phyloP scores from a whole-genome alignment of 1,140 invertebrate genomes.

The Camponotus vicinus region DNA sequence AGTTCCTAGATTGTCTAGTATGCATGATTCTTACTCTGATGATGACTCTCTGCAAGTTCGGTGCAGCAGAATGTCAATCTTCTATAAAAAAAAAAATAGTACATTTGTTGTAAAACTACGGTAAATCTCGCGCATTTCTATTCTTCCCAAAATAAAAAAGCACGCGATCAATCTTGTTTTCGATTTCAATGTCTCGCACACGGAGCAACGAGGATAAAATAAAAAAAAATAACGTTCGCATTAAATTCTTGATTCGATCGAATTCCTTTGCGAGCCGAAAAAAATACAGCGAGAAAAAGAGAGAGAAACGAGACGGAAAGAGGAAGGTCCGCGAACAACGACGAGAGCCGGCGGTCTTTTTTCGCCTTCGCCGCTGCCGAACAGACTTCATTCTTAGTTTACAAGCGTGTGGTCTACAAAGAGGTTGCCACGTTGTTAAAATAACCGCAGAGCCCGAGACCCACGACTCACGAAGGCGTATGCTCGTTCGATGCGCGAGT shows the following conservation, averaged over 20 bases:
- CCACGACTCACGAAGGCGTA: constrained; percentile 77
- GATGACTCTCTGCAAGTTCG: neutral
- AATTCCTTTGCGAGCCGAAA: constrained; percentile 21
- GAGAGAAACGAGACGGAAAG: constrained; percentile 63
- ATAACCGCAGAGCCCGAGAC: constrained; percentile 84
- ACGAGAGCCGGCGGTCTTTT: constrained; percentile 46
- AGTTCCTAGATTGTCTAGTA: constrained; percentile 4
- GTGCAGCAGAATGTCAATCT: neutral
- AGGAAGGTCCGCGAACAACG: constrained; percentile 55
- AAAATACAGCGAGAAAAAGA: constrained; percentile 34
- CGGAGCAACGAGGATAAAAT: neutral
- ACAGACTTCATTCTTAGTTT: constrained; percentile 86
- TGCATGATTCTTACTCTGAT: neutral
- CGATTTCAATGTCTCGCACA: neutral
- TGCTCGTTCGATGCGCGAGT: constrained; percentile 63
- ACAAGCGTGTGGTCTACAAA: constrained; percentile 86
- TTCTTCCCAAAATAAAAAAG: neutral
- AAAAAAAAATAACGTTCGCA: constrained; percentile 4
- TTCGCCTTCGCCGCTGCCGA: constrained; percentile 74
- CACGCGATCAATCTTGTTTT: neutral
- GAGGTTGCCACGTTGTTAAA: constrained; percentile 87
- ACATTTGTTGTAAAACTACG: neutral
- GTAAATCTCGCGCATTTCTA: neutral
- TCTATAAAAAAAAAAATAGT: neutral
- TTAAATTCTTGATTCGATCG: constrained; percentile 43